Base-by-base conservation (phyloP, 2,797 vertebrate genomes). In the Leontocebus nigricollis region DNA sequence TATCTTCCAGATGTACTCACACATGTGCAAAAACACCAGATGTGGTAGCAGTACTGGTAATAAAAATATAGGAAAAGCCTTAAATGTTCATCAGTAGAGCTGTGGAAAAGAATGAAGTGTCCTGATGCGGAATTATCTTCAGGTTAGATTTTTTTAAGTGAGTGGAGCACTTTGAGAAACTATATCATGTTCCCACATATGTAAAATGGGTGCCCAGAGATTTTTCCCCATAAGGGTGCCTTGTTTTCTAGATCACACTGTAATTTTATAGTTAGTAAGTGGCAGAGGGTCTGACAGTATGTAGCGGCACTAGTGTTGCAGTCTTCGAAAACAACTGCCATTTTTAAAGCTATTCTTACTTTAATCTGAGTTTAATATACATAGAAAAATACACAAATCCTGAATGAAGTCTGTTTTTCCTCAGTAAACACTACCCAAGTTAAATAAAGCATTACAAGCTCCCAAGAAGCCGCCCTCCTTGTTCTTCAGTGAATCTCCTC, bases 241-340 rank as follows among this genome's bases (percentile, higher is more conserved):
- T 91, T 44, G 52, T 89, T 96, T 95, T 61, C 19, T 44, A 39
- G 20, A 30, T 87, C 39, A 82, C 11, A 48, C 46, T 48, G 17
- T 94, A 86, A 88, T 89, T 95, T 97, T 86, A 86, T 89, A 50
- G 44, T 82, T 93, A 77, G 7, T 92, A 95, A 82, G 44, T 41
- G 57, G 48, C 57, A 72, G 59, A 85, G 26, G 39, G 13, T 81
- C 36, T 95, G 57, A 93, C n/a, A 67, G 14, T 81, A 41, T 88
- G 15, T 33, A 72, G 22, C 30, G 17, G 11, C 67, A 92, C 33
- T 89, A 77, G 64, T 82, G 33, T 92, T 89, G 14, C 26, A 88
- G 64, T 70, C 61, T 46, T 55, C 76, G 30, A 44, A 92, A 88
- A 41, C 36, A 93, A 30, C 59, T 96, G 7, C 41, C 48, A 46